These are phyloP conservation scores for Rhodinocichla rosea DNA, from an alignment of 2,113 vertebrate genomes.

Conservation along the genomic window DNA sequence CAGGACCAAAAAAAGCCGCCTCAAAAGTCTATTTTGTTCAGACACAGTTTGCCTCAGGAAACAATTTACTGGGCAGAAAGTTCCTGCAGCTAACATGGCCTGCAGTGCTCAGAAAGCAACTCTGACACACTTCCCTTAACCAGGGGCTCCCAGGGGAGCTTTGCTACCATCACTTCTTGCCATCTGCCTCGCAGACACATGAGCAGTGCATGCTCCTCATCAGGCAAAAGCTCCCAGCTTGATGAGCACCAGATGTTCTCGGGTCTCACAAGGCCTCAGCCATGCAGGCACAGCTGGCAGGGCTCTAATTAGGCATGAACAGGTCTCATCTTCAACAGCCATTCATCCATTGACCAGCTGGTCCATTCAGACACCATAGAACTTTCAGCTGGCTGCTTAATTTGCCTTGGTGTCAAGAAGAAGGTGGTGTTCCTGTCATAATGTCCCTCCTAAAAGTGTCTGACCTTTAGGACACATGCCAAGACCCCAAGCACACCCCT, in stretches of 20 bases:
- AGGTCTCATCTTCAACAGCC: not conserved
- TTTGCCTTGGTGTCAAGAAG: not conserved
- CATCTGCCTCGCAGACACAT: not conserved
- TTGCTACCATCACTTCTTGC: not conserved
- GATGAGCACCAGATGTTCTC: conserved; percentile 13
- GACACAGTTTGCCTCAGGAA: not conserved
- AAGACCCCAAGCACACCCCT: not conserved
- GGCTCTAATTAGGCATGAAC: not conserved
- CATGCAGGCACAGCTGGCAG: not conserved
- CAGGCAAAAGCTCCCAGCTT: not conserved
- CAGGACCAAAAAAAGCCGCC: not conserved
- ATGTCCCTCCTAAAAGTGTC: not conserved
- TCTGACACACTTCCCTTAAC: not conserved
- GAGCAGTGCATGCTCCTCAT: not conserved
- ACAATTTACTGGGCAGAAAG: not conserved
- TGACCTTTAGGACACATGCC: not conserved
- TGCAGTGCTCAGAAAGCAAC: not conserved
- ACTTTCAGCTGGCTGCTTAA: not conserved
- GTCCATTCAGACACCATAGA: not conserved
- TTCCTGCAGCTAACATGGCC: not conserved
- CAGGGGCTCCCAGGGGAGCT: not conserved
- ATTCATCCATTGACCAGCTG: not conserved
- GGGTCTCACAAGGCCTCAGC: not conserved
- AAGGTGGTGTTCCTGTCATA: not conserved
- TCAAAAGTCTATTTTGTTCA: not conserved